These are phyloP conservation scores for Hormiphora californensis DNA, from an alignment of 37 sponge, comb jelly and placozoan genomes.

Conservation along the genomic window DNA sequence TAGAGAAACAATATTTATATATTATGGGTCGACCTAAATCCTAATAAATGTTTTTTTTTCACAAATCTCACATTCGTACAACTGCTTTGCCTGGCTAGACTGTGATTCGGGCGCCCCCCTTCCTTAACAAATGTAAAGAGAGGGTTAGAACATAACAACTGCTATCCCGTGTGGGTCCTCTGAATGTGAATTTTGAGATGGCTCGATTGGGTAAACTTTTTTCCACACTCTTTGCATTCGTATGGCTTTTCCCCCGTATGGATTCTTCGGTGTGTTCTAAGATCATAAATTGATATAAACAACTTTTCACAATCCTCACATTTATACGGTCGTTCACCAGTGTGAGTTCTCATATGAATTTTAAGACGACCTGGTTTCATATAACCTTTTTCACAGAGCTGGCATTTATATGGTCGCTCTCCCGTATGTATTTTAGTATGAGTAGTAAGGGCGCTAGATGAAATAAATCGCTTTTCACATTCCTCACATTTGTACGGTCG, in stretches of 20 bases:
- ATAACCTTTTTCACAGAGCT: background rate
- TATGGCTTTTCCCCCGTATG: background rate
- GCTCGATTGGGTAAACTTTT: background rate
- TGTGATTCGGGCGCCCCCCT: no score
- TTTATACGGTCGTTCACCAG: constrained; percentile 12
- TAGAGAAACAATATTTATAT: no score
- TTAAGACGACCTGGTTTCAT: background rate
- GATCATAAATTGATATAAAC: background rate
- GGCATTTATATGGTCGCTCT: background rate
- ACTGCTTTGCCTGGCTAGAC: no score
- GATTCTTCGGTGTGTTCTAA: background rate
- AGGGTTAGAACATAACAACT: no score
- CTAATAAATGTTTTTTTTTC: no score
- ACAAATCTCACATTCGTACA: no score
- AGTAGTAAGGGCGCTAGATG: background rate
- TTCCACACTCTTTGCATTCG: background rate
- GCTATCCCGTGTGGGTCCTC: background rate
- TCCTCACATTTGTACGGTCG: background rate
- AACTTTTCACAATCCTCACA: background rate
- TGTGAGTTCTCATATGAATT: constrained; percentile 25
- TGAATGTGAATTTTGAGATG: background rate
- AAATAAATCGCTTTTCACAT: background rate
- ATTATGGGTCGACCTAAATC: no score
- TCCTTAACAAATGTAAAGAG: no score
- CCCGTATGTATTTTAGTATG: background rate